phyloP scores from a whole-genome alignment of 2,888 invertebrate species.

The Aporophyla lueneburgensis region DNA sequence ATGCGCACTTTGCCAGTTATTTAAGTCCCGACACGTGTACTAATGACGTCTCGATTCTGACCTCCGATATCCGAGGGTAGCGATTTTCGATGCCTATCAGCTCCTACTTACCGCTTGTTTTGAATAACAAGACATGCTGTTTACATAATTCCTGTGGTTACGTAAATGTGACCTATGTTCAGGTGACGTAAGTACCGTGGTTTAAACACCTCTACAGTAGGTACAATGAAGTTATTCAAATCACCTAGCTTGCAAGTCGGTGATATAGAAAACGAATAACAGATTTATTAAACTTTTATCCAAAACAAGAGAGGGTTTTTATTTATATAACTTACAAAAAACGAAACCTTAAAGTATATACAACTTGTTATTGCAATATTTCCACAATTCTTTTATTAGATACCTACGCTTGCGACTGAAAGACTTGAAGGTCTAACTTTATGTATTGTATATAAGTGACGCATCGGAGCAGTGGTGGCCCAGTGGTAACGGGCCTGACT shows the following conservation, averaged over 20 bases:
- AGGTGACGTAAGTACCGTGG: slow-evolving; percentile 25
- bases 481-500: no score
- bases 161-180: slow-evolving; percentile 59
- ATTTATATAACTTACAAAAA: slow-evolving; percentile 21
- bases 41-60: slow-evolving; percentile 84
- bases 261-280: slow-evolving; percentile 20
- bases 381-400: slow-evolving; percentile 1
- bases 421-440: not conserved
- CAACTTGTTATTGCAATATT: slow-evolving; percentile 11
- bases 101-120: slow-evolving; percentile 59
- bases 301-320: slow-evolving; percentile 11
- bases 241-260: slow-evolving; percentile 16
- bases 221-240: slow-evolving; percentile 30
- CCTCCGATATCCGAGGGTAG: slow-evolving; percentile 70
- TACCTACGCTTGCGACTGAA: not conserved
- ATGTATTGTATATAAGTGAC: not conserved
- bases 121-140: slow-evolving; percentile 65
- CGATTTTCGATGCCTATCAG: slow-evolving; percentile 65
- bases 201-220: slow-evolving; percentile 41
- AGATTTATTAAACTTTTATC: slow-evolving; percentile 8
- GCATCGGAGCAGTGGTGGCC: not conserved
- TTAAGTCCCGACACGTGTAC: slow-evolving; percentile 74
- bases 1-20: slow-evolving; percentile 79
- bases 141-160: slow-evolving; percentile 63
- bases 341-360: slow-evolving; percentile 23